Evolutionary conservation across 2,797 vertebrate genomes (phyloP), one percentile per base, ranked within the genome.

Genomic region (Scolopax rusticola): DNA sequence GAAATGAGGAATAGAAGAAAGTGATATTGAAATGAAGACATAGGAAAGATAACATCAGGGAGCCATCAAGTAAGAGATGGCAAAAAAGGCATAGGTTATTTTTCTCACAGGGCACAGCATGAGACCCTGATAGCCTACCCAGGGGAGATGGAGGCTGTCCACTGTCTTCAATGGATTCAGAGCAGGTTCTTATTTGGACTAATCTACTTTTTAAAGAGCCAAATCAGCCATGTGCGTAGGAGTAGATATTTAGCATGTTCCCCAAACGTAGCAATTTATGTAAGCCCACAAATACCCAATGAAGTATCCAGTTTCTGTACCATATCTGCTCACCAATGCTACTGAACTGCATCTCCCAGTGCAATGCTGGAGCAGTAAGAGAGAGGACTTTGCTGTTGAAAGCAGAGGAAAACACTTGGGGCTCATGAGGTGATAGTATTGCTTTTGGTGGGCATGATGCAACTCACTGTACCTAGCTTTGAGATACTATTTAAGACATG

Each of bases 401-500:
- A 69, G 50, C 1, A 75, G 32, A 60, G 71, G 21, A 48, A 75
- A 90, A 43, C 8, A 0, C 20, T 20, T 27, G 33, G 23, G 9
- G 19, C 67, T 83, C 38, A 56, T 41, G 64, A 54, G 6, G 15
- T 0, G 0, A n/a, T 43, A 8, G 8, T 5, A 23, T 25, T 2
- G 6, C 16, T 77, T 90, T 73, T 56, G 15, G 16, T 30, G 14
- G 15, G 16, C 41, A 51, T 89, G 43, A 33, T 25, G 5, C 53
- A 24, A 32, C 25, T 56, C 36, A 30, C 8, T 11, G 1, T 63
- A 13, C 27, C 33, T 53, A 30, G 17, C 43, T 95, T 53, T 65
- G 47, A 76, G 41, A 12, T 7, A 4, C 11, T 18, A 6, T 77
- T 81, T 73, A 75, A 65, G 32, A 79, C 18, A 43, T 43, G 6